Evolutionary conservation across 2,797 vertebrate genomes (phyloP).

Genomic region (Myotis findleyi): DNA sequence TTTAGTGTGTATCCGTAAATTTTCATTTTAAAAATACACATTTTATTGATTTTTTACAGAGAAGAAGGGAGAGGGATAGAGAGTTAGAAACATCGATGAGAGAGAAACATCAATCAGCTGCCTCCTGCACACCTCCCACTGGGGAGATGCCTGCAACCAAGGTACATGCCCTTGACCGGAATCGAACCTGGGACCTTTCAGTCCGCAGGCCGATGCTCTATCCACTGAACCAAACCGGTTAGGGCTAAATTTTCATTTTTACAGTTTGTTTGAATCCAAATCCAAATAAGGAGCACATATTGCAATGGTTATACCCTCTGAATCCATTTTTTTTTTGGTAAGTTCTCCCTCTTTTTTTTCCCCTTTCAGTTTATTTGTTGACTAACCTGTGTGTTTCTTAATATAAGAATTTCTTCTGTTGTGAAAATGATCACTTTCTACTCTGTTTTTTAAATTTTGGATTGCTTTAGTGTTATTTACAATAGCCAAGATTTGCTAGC

Average conservation of each 20-base stretch:
- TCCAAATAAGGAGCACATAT: neutral
- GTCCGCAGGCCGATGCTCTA: too few relatives aligned
- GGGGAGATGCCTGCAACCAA: too few relatives aligned
- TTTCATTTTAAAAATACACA: neutral
- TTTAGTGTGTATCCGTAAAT: slow-evolving; percentile 20
- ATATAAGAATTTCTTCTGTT: neutral
- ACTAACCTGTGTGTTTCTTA: neutral
- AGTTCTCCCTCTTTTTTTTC: neutral
- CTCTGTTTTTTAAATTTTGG: too few relatives aligned
- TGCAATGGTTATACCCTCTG: neutral
- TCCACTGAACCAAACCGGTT: too few relatives aligned
- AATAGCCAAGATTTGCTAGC: neutral
- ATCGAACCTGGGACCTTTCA: too few relatives aligned
- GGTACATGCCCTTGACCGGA: too few relatives aligned
- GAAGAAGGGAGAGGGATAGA: too few relatives aligned
- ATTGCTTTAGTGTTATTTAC: neutral
- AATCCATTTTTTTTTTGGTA: neutral
- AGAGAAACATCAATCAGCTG: too few relatives aligned
- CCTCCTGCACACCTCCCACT: too few relatives aligned
- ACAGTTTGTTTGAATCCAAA: slow-evolving; percentile 33
- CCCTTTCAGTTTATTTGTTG: slow-evolving; percentile 11
- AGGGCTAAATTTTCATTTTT: slow-evolving; percentile 12
- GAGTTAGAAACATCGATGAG: too few relatives aligned
- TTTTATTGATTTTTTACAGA: too few relatives aligned
- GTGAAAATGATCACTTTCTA: too few relatives aligned